Percentiles rank a stretch among this genome's conserved stretches.
phyloP scores from a whole-genome alignment of 2,113 vertebrate genomes.

The Pogonocichla stellata region DNA sequence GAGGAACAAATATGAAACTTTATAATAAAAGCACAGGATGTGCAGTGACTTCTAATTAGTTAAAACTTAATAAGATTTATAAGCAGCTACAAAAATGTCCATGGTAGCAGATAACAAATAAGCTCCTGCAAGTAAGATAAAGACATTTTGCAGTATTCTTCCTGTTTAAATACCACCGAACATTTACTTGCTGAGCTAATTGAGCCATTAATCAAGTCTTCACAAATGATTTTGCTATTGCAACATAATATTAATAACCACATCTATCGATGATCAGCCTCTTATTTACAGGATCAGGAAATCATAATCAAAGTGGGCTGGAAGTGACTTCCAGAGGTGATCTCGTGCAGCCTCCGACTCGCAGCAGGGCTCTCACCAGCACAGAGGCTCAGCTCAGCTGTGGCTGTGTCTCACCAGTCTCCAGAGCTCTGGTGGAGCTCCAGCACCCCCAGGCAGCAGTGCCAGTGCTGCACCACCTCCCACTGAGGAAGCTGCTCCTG shows the following conservation, averaged over 20 bases:
- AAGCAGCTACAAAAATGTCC: background rate
- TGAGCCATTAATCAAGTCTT: background rate
- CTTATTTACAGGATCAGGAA: background rate
- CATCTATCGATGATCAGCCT: background rate
- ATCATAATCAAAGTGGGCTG: background rate
- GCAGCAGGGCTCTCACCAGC: background rate
- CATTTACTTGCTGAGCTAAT: background rate
- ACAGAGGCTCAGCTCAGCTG: background rate
- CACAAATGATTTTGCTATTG: background rate
- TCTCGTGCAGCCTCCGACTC: background rate
- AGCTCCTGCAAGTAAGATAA: background rate
- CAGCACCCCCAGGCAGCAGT: background rate
- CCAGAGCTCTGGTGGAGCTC: background rate
- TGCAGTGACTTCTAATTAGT: background rate
- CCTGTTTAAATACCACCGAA: background rate
- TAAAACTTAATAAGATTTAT: background rate
- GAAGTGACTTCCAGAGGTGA: background rate
- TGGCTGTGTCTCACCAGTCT: accelerated
- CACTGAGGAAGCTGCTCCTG: background rate
- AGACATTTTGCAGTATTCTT: background rate
- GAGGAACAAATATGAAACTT: background rate
- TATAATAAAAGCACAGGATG: background rate
- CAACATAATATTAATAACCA: background rate
- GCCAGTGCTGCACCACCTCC: background rate
- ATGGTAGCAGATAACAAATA: background rate